Base-by-base conservation (phyloP, 2,888 invertebrate species). In the Cerceris rybyensis region DNA sequence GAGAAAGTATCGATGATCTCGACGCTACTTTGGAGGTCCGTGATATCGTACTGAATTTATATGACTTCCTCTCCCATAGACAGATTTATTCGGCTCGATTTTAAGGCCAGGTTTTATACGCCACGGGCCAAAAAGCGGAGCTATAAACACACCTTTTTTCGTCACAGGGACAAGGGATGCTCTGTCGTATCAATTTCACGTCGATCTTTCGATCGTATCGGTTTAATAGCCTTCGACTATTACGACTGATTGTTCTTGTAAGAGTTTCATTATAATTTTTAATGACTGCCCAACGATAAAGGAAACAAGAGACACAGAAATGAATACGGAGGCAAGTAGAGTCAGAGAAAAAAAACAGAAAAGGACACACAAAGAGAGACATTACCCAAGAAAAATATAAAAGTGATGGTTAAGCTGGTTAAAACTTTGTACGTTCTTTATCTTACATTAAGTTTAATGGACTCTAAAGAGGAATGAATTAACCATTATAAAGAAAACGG, bases 71-170 rank as follows among this genome's bases (percentile, higher is more conserved):
- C 54, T 13, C 14, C 13, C 50, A 7, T 8, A 16, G 70, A 63
- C 46, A 71, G 73, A 81, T 84, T 74, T 74, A 76, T 75, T 54
- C 63, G 71, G 57, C 39, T 61, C 54, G 50, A 57, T 54, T 50
- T 65, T 46, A 42, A 69, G 68, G 39, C 28, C 13, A 17, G 58
- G 57, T 71, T 74, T 83, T 71, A 65, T 70, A 58, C 63, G 54
- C 11, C 17, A 46, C 7, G 42, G 13, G 14, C 17, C 28, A 42
- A 57, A 52, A n/a, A 28, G 50, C 17, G 63, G 14, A 46, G 1
- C 52, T 65, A 39, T 71, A 74, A 78, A 75, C 67, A 50, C 16
- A 58, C 49, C 65, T 70, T 65, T 82, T 78, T 72, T 83, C 72
- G 81, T 41, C 66, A 16, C 60, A 57, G 50, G n/a, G 9, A 6